Evolutionary conservation across 2,888 invertebrate species (phyloP).

Genomic region (Tanytarsus gracilentus): DNA sequence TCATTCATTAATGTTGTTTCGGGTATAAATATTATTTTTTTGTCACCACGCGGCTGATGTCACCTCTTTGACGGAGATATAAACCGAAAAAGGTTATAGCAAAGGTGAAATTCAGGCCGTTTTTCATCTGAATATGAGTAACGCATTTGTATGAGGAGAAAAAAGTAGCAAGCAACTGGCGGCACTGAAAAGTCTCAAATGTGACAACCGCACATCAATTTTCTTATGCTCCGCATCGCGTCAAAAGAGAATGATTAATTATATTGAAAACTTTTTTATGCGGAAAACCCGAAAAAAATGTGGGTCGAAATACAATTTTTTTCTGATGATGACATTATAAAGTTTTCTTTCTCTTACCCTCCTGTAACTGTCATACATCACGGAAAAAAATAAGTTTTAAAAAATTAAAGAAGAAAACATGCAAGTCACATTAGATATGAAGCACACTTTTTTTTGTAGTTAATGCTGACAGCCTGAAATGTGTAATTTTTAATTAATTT

Average conservation of each 20-base stretch:
- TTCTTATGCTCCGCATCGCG: conserved; percentile 7
- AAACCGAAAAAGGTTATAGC: conserved; percentile 9
- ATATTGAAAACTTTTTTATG: conserved; percentile 5
- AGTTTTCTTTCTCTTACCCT: too few species aligned
- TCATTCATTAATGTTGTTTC: neutral
- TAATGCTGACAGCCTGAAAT: neutral
- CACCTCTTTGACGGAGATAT: neutral
- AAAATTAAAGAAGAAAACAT: too few species aligned
- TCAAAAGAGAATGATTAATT: conserved; percentile 19
- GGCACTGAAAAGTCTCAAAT: conserved; percentile 6
- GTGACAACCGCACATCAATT: conserved; percentile 23
- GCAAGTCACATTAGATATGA: conserved; percentile 8
- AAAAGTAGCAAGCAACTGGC: neutral
- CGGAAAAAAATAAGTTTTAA: too few species aligned
- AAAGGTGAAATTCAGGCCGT: conserved; percentile 18
- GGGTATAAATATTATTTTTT: neutral
- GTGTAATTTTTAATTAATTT: conserved; percentile 24
- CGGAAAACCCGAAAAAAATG: neutral
- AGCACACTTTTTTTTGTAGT: neutral
- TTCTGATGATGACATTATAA: conserved; percentile 3
- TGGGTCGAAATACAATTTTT: neutral
- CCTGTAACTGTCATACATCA: neutral
- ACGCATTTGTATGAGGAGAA: neutral
- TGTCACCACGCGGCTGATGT: neutral
- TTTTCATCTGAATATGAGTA: conserved; percentile 2